Conservation (phyloP, 1,140 invertebrate species). For the Sweltsa coloradensis region DNA sequence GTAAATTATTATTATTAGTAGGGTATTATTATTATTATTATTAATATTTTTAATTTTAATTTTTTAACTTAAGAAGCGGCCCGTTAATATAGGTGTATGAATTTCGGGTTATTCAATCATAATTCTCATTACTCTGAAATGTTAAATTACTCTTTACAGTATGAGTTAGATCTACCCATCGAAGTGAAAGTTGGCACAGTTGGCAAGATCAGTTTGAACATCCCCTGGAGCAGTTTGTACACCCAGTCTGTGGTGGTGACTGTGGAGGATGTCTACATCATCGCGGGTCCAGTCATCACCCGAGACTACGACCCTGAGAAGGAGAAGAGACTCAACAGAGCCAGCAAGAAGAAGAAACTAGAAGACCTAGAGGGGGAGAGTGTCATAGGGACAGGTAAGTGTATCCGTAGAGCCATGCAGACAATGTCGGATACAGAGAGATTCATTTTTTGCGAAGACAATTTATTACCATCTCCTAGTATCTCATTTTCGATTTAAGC, state of each 20-base stretch:
- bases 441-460: too few relatives aligned
- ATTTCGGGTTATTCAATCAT: not conserved
- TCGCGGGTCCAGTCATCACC: slow-evolving; percentile 58
- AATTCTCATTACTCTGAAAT: not conserved
- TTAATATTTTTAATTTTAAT: not conserved
- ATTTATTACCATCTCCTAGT: too few relatives aligned
- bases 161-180: slow-evolving; percentile 64
- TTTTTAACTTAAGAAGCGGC: not conserved
- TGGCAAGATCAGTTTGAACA: slow-evolving; percentile 59
- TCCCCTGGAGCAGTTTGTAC: slow-evolving; percentile 65
- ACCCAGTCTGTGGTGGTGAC: slow-evolving; percentile 51
- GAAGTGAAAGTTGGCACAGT: slow-evolving; percentile 68
- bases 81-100: not conserved
- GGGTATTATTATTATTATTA: too few relatives aligned
- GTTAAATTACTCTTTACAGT: slow-evolving; percentile 39
- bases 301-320: slow-evolving; percentile 58
- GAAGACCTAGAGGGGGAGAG: slow-evolving; percentile 36
- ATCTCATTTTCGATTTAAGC: too few relatives aligned
- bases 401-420: too few relatives aligned
- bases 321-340: slow-evolving; percentile 56
- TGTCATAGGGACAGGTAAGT: slow-evolving; percentile 30
- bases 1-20: too few relatives aligned
- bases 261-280: slow-evolving; percentile 62
- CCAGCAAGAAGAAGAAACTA: slow-evolving; percentile 52
- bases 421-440: too few relatives aligned